Percentiles rank a stretch among this genome's conserved stretches.
Evolutionary conservation across 2,113 vertebrate species (phyloP).

Genomic region (Cololabis saira): DNA sequence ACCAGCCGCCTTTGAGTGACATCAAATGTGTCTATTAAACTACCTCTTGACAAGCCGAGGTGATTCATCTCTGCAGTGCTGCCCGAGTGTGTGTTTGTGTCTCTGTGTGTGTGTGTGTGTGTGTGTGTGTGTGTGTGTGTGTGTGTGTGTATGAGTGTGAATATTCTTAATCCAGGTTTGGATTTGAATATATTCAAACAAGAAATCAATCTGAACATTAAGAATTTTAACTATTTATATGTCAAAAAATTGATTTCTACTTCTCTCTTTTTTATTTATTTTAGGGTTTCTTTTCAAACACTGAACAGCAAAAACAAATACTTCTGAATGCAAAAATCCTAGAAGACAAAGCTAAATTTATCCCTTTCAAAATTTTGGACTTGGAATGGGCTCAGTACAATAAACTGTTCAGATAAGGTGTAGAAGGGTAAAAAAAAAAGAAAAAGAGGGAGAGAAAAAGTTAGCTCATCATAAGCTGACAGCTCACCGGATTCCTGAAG

Average conservation of each 20-base stretch:
- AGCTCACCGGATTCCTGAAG: slow-evolving; percentile 71
- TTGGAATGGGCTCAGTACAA: slow-evolving; percentile 28
- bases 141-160: neutral
- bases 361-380: slow-evolving; percentile 26
- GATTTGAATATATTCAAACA: slow-evolving; percentile 52
- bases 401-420: slow-evolving; percentile 18
- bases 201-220: slow-evolving; percentile 47
- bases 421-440: neutral
- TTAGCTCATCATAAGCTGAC: slow-evolving; percentile 62
- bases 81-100: slow-evolving; percentile 20
- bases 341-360: slow-evolving; percentile 29
- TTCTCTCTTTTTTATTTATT: neutral
- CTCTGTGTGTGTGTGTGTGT: neutral
- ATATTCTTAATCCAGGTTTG: slow-evolving; percentile 45
- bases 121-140: slow-evolving; percentile 17
- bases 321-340: too few species aligned
- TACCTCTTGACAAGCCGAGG: slow-evolving; percentile 76
- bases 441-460: slow-evolving; percentile 42
- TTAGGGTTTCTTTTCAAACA: too few species aligned
- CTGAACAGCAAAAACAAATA: too few species aligned
- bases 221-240: slow-evolving; percentile 62
- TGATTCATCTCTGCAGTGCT: slow-evolving; percentile 70
- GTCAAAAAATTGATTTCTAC: neutral
- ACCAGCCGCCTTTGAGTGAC: slow-evolving; percentile 73
- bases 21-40: slow-evolving; percentile 81